Conservation (phyloP, 2,888 invertebrate species). For the Lasius fuliginosus region DNA sequence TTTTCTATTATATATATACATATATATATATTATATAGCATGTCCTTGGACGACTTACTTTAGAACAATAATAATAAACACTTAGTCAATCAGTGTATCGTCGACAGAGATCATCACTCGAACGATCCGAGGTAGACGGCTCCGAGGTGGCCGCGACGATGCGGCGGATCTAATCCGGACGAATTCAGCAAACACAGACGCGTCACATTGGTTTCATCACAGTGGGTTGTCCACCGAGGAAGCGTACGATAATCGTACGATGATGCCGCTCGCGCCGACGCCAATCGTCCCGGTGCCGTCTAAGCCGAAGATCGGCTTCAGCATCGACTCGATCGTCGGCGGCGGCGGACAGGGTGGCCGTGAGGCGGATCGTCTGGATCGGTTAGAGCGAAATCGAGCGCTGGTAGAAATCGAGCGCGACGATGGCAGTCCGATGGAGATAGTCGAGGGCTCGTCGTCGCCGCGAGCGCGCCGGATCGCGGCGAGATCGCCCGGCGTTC, state of each 20-base stretch:
- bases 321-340: slow-evolving; percentile 97
- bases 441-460: slow-evolving; percentile 83
- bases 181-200: slow-evolving; percentile 10
- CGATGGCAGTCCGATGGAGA: slow-evolving; percentile 82
- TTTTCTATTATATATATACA: no score
- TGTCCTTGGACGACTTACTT: neutral
- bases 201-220: slow-evolving; percentile 37
- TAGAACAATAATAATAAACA: neutral
- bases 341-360: slow-evolving; percentile 88
- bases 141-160: slow-evolving; percentile 56
- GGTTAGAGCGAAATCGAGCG: slow-evolving; percentile 76
- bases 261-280: slow-evolving; percentile 98
- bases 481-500: slow-evolving; percentile 87
- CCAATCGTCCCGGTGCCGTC: slow-evolving; percentile 96
- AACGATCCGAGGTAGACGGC: neutral
- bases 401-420: slow-evolving; percentile 80
- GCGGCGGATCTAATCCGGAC: slow-evolving; percentile 67
- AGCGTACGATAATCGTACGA: slow-evolving; percentile 87
- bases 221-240: slow-evolving; percentile 67
- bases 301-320: slow-evolving; percentile 97
- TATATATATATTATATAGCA: neutral
- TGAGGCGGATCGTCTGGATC: slow-evolving; percentile 75
- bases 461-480: slow-evolving; percentile 77
- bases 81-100: neutral
- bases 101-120: neutral